Evolutionary conservation across 2,113 vertebrate genomes (phyloP).

Genomic region (Steatornis caripensis): DNA sequence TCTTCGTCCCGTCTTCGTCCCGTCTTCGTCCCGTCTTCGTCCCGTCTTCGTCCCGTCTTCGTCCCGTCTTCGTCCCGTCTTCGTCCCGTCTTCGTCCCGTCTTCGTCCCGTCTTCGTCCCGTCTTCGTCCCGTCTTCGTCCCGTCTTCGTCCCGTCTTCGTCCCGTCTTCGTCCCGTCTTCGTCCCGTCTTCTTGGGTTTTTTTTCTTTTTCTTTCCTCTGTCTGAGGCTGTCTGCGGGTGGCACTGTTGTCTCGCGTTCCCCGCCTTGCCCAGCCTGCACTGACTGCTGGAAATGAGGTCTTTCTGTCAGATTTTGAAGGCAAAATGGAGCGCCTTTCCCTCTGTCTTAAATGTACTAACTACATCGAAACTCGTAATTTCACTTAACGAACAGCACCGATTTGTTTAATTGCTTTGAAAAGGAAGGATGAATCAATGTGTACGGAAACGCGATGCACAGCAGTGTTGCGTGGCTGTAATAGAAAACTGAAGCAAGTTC

Average conservation of each 20-base stretch:
- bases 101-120: too few species aligned
- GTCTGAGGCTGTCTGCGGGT: constrained; percentile 25
- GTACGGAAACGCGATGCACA: neutral
- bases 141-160: too few species aligned
- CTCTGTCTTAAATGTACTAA: neutral
- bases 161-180: too few species aligned
- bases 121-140: too few species aligned
- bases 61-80: too few species aligned
- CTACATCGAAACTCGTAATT: neutral
- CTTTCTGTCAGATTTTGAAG: neutral
- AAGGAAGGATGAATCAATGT: neutral
- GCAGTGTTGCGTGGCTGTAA: neutral
- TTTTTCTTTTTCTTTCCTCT: too few species aligned
- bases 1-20: too few species aligned
- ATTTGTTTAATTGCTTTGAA: neutral
- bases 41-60: too few species aligned
- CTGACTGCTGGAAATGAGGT: neutral
- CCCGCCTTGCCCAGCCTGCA: rapidly evolving
- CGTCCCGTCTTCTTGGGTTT: too few species aligned
- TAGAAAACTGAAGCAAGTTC: neutral
- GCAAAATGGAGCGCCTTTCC: neutral
- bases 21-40: too few species aligned
- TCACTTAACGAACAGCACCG: neutral
- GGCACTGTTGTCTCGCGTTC: neutral
- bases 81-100: too few species aligned